Evolutionary conservation across 2,888 invertebrate genomes (phyloP), one percentile per base, ranked within the genome.

Genomic region (Pammene aurita): DNA sequence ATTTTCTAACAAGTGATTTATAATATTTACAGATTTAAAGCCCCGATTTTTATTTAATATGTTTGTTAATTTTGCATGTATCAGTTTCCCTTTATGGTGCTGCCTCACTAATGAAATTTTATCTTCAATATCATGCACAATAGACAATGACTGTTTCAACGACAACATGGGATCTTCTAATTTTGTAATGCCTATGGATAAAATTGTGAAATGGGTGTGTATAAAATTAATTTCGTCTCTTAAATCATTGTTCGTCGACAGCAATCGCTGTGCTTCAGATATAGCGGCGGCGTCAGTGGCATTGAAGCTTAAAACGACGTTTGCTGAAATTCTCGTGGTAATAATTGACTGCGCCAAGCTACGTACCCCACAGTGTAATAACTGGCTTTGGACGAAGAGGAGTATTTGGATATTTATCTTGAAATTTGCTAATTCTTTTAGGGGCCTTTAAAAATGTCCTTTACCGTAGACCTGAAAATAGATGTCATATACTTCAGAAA

Each of bases 351-450:
- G 41, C 56, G 56, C 14, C 52, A 52, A 35, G 7, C 56, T 41
- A 56, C 56, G 38, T 56, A 10, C 41, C 56, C 38, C 16, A 41
- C 11, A 38, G 56, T 56, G 56, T 56, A 56, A 56, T 56, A 41
- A 57, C 56, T 57, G 56, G 11, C 56, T 57, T 57, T 57, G 56
- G 41, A 7, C 41, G 41, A 16, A 57, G 56, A 57, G 56, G 56
- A 11, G 56, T 56, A 38, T 56, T 9, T 57, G 41, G 56, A 57
- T 57, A 57, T 42, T 57, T 57, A 7, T 57, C 42, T 57, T 57
- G 56, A 56, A 41, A 56, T 57, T 57, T 57, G 56, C 56, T 6
- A 18, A 57, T 57, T 57, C 41, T 41, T 57, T 56, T 56, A 41
- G 56, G 56, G 56, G 56, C 56, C 7, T 57, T 57, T 57, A 57